Evolutionary conservation across 35 echinoderm and acorn worm species (phyloP).

Genomic region (Lytechinus variegatus): DNA sequence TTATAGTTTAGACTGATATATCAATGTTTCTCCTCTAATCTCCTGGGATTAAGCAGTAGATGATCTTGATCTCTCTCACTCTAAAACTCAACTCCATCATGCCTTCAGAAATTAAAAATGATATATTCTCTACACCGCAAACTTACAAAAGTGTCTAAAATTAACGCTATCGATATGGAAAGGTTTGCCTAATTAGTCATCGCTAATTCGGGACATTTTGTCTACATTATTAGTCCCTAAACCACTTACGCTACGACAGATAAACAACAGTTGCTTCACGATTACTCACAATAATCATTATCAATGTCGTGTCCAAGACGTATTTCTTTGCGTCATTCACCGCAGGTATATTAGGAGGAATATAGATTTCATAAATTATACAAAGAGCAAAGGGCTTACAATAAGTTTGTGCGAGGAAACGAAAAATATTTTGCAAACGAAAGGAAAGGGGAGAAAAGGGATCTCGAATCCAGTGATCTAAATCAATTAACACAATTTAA

Average conservation of each 20-base stretch:
- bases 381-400: background rate
- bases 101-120: background rate
- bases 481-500: background rate
- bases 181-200: conserved; percentile 18
- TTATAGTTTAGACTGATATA: background rate
- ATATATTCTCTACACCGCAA: background rate
- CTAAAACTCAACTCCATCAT: background rate
- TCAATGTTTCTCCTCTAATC: background rate
- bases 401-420: background rate
- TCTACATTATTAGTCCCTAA: background rate
- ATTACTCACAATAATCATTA: conserved; percentile 7
- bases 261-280: background rate
- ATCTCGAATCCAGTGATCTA: background rate
- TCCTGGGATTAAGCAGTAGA: conserved; percentile 10
- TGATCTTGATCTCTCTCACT: conserved; percentile 11
- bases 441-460: background rate
- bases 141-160: conserved; percentile 4
- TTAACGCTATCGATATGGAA: background rate
- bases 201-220: background rate
- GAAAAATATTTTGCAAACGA: no score
- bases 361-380: background rate
- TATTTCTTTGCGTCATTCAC: background rate
- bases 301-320: background rate
- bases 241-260: background rate
- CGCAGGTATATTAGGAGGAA: background rate